Conservation (phyloP, 2,888 invertebrate genomes). For the Cyrtodaria siliqua region DNA sequence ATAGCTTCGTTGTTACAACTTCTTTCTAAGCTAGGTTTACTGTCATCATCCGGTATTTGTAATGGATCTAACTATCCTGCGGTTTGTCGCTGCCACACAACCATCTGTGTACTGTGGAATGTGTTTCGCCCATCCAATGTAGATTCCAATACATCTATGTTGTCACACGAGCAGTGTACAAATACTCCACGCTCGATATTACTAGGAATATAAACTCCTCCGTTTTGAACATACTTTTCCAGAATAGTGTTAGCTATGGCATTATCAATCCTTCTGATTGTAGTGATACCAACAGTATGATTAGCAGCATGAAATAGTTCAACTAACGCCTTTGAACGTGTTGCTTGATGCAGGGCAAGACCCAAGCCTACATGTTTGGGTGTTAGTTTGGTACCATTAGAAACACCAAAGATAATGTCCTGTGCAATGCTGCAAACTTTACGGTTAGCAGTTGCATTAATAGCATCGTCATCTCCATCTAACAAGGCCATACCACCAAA, state of each 20-base stretch:
- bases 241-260: conserved; percentile 34
- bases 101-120: conserved; percentile 45
- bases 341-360: conserved; percentile 33
- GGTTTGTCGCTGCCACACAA: conserved; percentile 20
- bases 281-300: conserved; percentile 9
- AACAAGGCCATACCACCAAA: conserved; percentile 9
- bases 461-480: not conserved
- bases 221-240: conserved; percentile 17
- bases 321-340: conserved; percentile 26
- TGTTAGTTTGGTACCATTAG: conserved; percentile 30
- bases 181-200: conserved; percentile 15
- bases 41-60: not conserved
- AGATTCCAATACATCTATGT: conserved; percentile 32
- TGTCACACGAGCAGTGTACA: conserved; percentile 33
- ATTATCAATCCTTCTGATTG: conserved; percentile 29
- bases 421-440: conserved; percentile 32
- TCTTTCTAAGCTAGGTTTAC: not conserved
- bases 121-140: conserved; percentile 37
- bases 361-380: conserved; percentile 35
- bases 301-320: conserved; percentile 29
- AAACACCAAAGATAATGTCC: conserved; percentile 27
- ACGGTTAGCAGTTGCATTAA: not conserved
- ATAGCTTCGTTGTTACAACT: not conserved
- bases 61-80: too few relatives aligned
- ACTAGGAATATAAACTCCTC: conserved; percentile 19